Conservation (phyloP, 2,797 vertebrate genomes). For the Tokudaia tokunoshimensis region DNA sequence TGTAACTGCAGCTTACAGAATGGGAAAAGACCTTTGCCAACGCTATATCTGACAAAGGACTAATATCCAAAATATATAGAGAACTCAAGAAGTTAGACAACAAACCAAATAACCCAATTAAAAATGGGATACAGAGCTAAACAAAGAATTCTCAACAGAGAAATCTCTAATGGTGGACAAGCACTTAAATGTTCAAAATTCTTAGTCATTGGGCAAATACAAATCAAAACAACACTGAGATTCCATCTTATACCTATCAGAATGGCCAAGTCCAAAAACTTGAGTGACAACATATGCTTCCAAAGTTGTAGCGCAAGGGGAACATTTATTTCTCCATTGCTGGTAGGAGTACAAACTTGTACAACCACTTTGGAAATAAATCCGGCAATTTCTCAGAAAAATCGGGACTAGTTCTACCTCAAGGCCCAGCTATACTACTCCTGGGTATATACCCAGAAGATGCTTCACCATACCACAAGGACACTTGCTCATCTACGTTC, state of each 20-base stretch:
- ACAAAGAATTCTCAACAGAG: background rate
- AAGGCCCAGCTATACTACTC: too few relatives aligned
- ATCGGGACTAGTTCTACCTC: too few relatives aligned
- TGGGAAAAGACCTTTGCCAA: background rate
- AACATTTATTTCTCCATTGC: background rate
- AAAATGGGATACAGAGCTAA: background rate
- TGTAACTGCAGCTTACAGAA: background rate
- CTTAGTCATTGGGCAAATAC: background rate
- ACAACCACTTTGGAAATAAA: background rate
- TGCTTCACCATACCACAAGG: background rate
- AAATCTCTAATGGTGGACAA: background rate
- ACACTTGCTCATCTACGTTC: background rate
- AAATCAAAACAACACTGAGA: background rate
- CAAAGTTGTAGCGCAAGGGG: background rate
- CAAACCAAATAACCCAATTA: background rate
- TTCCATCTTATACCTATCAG: background rate
- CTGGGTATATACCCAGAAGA: background rate
- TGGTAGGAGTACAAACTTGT: background rate
- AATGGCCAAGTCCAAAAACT: background rate
- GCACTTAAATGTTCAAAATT: background rate
- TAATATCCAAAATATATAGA: background rate
- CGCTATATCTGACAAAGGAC: background rate
- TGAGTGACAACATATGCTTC: background rate
- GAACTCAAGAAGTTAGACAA: background rate
- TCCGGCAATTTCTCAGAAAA: background rate